phyloP scores from a whole-genome alignment of 2,888 invertebrate genomes.

The Perdita meconis region DNA sequence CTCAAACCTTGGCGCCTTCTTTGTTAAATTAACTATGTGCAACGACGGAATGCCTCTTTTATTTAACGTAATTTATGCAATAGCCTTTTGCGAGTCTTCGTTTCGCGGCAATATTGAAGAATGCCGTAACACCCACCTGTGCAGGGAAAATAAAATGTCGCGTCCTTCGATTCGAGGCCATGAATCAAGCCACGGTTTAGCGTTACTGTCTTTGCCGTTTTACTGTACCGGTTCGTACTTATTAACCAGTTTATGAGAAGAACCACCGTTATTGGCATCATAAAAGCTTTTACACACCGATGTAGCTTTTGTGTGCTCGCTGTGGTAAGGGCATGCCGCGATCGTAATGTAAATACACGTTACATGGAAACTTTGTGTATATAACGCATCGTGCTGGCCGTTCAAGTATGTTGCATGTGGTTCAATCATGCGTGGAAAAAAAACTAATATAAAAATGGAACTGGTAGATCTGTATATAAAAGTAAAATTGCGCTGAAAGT shows the following conservation, averaged over 20 bases:
- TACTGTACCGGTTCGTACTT: constrained; percentile 20
- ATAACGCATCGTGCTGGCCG: no score
- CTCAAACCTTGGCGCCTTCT: constrained; percentile 53
- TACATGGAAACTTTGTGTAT: background rate
- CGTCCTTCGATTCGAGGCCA: background rate
- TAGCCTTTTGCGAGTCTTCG: no score
- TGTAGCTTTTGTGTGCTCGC: background rate
- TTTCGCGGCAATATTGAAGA: no score
- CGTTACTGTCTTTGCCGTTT: background rate
- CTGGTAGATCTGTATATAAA: background rate
- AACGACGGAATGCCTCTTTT: background rate
- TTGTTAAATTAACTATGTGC: background rate
- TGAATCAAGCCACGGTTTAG: constrained; percentile 21
- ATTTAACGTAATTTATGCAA: no score
- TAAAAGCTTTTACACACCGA: constrained; percentile 27
- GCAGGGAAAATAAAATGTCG: constrained; percentile 15
- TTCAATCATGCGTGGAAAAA: background rate
- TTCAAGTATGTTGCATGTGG: background rate
- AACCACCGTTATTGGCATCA: constrained; percentile 28
- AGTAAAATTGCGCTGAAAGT: no score
- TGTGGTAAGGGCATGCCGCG: constrained; percentile 7
- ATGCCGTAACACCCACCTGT: background rate
- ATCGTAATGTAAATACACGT: constrained; percentile 27
- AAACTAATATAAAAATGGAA: background rate
- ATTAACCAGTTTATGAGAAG: constrained; percentile 48